Conservation (phyloP, 2,797 vertebrate species). For the Phrynocephalus vlangalii region DNA sequence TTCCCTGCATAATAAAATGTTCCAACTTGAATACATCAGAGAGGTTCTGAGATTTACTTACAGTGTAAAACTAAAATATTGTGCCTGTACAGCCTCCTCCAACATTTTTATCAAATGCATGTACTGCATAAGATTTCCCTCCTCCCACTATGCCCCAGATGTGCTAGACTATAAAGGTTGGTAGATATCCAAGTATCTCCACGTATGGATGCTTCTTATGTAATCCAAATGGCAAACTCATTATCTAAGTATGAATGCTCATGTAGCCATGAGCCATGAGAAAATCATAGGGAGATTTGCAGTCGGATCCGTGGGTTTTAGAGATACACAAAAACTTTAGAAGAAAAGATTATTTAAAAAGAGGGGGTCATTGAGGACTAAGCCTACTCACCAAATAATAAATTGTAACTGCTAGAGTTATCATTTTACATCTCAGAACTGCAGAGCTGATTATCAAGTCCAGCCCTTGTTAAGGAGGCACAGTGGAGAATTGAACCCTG, state of each 20-base stretch:
- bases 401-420: not conserved
- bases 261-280: not conserved
- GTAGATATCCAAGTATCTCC: not conserved
- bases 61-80: not conserved
- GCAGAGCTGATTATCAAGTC: too few relatives aligned
- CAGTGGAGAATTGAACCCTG: too few relatives aligned
- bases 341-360: not conserved
- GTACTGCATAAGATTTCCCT: not conserved
- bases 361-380: not conserved
- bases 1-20: not conserved
- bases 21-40: not conserved
- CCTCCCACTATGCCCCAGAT: not conserved
- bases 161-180: not conserved
- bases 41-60: not conserved
- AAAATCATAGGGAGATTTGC: not conserved
- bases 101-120: not conserved
- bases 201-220: not conserved
- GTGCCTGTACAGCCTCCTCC: too few relatives aligned
- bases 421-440: too few relatives aligned
- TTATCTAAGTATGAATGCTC: not conserved
- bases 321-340: not conserved
- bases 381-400: not conserved
- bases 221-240: not conserved
- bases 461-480: too few relatives aligned
- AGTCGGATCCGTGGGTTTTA: not conserved